Evolutionary conservation across 2,113 vertebrate genomes (phyloP), one percentile per base, ranked within the genome.

Genomic region (Panthera uncia): DNA sequence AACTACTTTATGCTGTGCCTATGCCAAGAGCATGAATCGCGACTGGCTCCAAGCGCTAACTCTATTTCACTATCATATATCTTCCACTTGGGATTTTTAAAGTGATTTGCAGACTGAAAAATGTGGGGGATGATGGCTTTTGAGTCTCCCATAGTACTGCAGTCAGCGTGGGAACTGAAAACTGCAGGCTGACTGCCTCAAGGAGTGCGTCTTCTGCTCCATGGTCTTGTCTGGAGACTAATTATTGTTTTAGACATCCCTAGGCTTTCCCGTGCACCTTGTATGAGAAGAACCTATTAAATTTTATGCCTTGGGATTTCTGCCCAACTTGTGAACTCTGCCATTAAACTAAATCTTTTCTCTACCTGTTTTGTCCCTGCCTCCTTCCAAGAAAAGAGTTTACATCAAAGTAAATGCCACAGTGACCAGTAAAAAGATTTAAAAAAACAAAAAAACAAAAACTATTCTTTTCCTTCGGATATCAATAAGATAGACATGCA

Each of bases 31-130:
- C 74, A 76, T 55, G 15, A 63, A 80, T 27, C 1, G 27, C 23
- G 36, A 31, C 48, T 69, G 9, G 50, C 36, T 95, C 65, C 69
- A 78, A 95, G 61, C 41, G 38, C 78, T 68, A 69, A 73, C 66
- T 48, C 12, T 90, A 93, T 97, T 95, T 98, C 82, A 92, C 52
- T 52, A 52, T 31, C 25, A 69, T 89, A 18, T 84, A 61, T 97
- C 65, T 80, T 85, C 55, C 63, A 33, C 76, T 38, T 85, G 25
- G 48, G 61, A 23, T 33, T 97, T 89, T 89, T 89, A 18, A 89
- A 89, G 65, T 89, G 95, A 86, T 96, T 94, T 97, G 33, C 68
- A 91, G 86, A 81, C 95, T 95, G 16, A 87, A 84, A 91, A 88
- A 69, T 52, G 29, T 63, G 61, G 36, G 52, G n/a, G 12, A 90